A percentile compares a stretch with the other conserved stretches of the same genome.
These are phyloP conservation scores for Cyclophora punctaria DNA, from an alignment of 2,888 invertebrate genomes.

Conservation along the genomic window DNA sequence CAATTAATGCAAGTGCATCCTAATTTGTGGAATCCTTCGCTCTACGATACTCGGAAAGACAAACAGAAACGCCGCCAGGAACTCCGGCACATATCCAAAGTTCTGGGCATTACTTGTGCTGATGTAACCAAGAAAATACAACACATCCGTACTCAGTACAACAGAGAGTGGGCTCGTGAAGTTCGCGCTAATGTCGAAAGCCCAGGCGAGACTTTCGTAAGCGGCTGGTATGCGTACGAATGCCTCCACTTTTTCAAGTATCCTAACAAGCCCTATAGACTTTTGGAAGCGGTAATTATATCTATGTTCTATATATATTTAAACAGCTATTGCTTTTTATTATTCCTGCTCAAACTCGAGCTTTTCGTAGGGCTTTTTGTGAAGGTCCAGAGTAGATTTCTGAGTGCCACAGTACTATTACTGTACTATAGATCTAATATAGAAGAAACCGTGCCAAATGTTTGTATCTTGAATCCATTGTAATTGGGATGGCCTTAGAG, in stretches of 20 bases:
- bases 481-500: too few species aligned
- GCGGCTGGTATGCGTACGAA: constrained; percentile 75
- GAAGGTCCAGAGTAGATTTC: too few species aligned
- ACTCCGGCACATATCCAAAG: constrained; percentile 51
- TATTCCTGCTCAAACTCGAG: too few species aligned
- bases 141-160: constrained; percentile 76
- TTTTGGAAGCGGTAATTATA: constrained; percentile 45
- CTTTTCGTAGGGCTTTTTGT: too few species aligned
- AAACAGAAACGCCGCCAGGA: constrained; percentile 66
- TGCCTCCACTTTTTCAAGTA: constrained; percentile 76
- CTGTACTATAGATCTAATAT: too few species aligned
- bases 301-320: constrained; percentile 10
- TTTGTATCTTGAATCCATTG: too few species aligned
- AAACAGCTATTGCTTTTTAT: background rate
- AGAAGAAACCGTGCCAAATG: too few species aligned
- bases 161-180: constrained; percentile 74
- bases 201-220: constrained; percentile 68
- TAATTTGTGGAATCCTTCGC: constrained; percentile 57
- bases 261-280: constrained; percentile 62
- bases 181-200: constrained; percentile 64
- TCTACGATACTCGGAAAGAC: constrained; percentile 57
- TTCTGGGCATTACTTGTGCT: constrained; percentile 49
- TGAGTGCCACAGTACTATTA: too few species aligned
- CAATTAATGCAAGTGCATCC: constrained; percentile 62
- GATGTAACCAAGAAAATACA: constrained; percentile 77